Evolutionary conservation across 2,888 invertebrate genomes (phyloP).

Genomic region (Arrhopalites spinosus): DNA sequence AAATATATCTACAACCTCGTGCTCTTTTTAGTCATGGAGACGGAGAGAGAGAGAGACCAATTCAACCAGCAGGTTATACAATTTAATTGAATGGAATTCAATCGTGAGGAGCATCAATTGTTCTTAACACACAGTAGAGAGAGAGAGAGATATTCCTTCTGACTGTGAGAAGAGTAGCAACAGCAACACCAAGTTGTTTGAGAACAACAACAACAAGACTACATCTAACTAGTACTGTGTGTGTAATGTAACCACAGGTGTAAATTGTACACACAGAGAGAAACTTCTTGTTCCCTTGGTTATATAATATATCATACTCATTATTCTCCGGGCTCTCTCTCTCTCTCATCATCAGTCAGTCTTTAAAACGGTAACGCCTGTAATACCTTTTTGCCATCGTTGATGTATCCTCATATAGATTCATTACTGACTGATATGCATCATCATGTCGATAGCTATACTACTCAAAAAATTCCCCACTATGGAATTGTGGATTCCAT

Average conservation of each 20-base stretch:
- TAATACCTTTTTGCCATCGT: too few species aligned
- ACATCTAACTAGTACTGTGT: not conserved
- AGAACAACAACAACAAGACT: not conserved
- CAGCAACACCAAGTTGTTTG: not conserved
- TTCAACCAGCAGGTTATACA: slow-evolving; percentile 24
- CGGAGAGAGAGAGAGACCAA: slow-evolving; percentile 1
- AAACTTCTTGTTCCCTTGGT: not conserved
- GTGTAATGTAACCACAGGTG: slow-evolving; percentile 11
- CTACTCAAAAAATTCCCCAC: too few species aligned
- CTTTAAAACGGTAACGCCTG: too few species aligned
- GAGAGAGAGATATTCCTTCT: not conserved
- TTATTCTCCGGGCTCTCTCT: not conserved
- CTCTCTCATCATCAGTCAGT: not conserved
- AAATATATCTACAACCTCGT: not conserved
- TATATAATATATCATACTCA: not conserved
- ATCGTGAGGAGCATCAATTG: slow-evolving; percentile 31
- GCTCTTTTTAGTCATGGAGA: slow-evolving; percentile 5
- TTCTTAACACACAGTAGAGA: slow-evolving; percentile 10
- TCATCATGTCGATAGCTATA: too few species aligned
- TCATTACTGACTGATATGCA: too few species aligned
- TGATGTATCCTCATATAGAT: too few species aligned
- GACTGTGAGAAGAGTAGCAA: not conserved
- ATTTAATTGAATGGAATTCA: slow-evolving; percentile 33
- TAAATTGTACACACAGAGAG: not conserved
- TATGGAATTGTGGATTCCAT: too few species aligned